Base-by-base conservation (phyloP, 2,888 invertebrate genomes). In the Alsophila aescularia region DNA sequence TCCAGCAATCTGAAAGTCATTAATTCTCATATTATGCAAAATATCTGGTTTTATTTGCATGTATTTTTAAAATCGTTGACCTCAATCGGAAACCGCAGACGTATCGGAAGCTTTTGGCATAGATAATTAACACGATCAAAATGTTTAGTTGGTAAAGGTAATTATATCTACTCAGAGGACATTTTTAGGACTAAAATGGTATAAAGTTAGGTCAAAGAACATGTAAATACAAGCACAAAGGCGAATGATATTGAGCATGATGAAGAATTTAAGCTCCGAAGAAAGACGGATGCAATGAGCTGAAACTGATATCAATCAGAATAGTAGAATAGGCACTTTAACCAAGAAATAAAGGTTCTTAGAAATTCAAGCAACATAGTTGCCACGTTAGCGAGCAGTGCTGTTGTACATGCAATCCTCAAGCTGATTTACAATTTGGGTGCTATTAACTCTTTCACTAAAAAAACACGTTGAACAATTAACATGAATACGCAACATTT, bases 21-120 rank as follows among this genome's bases (percentile, higher is more conserved):
- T 54, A 56, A 63, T 58, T 59, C 31, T 37, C 34, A 13, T 37
- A 55, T 50, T 52, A 56, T 61, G 60, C 53, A 57, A 57, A 65
- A 60, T 36, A 55, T 45, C 48, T 35, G 44, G 45, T 47, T 58
- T 49, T 44, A 57, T 63, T 58, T 51, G 45, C 61, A 61, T 61
- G 53, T 45, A 58, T 61, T 52, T 52, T 53, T 52, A 24, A 52
- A 43, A 57, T 21, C 58, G 34, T 59, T 65, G 60, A 63, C 63
- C 65, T 54, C 48, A 55, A 43, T 27, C 35, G 40, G 54, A 62
- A 62, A 58, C 45, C 49, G 51, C 52, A 49, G 41, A 51, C 32
- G 37, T 41, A 53, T 56, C 43, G 32, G 37, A 48, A 42, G 44
- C 43, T 52, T 36, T 51, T 50, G 32, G 27, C 32, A 43, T 47